Evolutionary conservation across 2,797 vertebrate genomes (phyloP).

Genomic region (Gorsachius magnificus): DNA sequence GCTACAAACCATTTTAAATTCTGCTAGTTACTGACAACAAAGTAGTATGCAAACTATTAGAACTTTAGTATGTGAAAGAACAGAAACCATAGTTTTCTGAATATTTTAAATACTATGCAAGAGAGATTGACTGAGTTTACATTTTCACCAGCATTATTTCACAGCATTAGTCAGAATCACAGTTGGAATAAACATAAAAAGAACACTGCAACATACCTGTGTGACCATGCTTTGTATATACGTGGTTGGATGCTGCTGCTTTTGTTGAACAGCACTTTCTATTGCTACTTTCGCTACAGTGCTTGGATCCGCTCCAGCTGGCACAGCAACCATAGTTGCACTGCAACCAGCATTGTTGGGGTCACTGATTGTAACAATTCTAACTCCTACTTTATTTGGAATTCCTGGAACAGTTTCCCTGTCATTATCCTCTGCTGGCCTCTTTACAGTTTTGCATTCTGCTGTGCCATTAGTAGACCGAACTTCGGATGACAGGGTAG

Average conservation of each 20-base stretch:
- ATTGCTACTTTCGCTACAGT: slow-evolving; percentile 99
- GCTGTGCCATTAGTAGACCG: slow-evolving; percentile 88
- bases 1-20: not conserved
- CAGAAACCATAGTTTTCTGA: not conserved
- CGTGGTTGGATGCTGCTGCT: slow-evolving; percentile 87
- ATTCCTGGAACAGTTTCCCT: slow-evolving; percentile 87
- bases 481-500: slow-evolving; percentile 77
- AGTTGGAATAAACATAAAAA: slow-evolving; percentile 36
- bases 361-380: slow-evolving; percentile 99
- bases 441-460: slow-evolving; percentile 91
- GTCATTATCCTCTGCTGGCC: slow-evolving; percentile 90
- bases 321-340: slow-evolving; percentile 98
- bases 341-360: slow-evolving; percentile 98
- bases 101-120: not conserved
- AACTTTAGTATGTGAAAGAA: not conserved
- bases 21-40: not conserved
- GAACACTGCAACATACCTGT: slow-evolving; percentile 79
- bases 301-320: slow-evolving; percentile 96
- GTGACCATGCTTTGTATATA: slow-evolving; percentile 84
- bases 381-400: slow-evolving; percentile 97
- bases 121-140: not conserved
- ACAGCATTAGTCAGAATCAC: slow-evolving; percentile 22
- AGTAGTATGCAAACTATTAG: not conserved
- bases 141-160: not conserved
- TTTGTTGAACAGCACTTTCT: slow-evolving; percentile 97